Base-by-base conservation (phyloP, 37 sponge, comb jelly and placozoan species). In the Bolinopsis microptera region DNA sequence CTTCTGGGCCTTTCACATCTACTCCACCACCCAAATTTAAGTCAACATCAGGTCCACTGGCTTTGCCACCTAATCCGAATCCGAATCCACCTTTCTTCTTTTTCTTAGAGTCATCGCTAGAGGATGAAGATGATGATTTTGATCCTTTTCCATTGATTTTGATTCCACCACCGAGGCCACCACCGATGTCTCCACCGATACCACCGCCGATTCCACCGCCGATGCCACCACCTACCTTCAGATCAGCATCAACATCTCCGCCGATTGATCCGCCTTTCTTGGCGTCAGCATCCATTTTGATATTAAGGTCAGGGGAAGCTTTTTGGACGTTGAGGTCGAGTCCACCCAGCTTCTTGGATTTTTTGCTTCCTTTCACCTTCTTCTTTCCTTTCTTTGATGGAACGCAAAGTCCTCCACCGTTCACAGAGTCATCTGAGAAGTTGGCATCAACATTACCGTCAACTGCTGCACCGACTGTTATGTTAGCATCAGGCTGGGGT, bases 401-500 rank as follows among this genome's bases (percentile, higher is more conserved):
- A 39, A 86, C 90, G 36, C 90, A 86, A 86, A 86, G 90, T 5
- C 90, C 90, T 36, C 90, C 90, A 18, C 61, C 36, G 24, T 48
- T 26, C 2, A 41, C 26, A 22, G 61, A 39, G 22, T 41, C 61
- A 27, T 41, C 61, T 39, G 90, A 86, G 61, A 86, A 41, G 25
- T 39, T 24, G 1, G 38, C 90, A 26, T 86, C 61, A 2, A 40
- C 35, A 30, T 86, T 48, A 33, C 61, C 90, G 2, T 16, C 48
- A 38, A 86, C 30, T 28, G 90, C 90, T 39, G 90, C 90, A 0
- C 90, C 90, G 28, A 86, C 90, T 36, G 90, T 86, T 9, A 86
- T 41, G 31, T 86, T 38, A 5, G 74, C 21, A n/a, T 70, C 30
- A 21, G 80, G 35, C 13, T 77, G 33, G 32, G 80, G 80, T 1